Evolutionary conservation across 1,140 invertebrate genomes (phyloP), one percentile per base, ranked within the genome.

Genomic region (Elymnias hypermnestra): DNA sequence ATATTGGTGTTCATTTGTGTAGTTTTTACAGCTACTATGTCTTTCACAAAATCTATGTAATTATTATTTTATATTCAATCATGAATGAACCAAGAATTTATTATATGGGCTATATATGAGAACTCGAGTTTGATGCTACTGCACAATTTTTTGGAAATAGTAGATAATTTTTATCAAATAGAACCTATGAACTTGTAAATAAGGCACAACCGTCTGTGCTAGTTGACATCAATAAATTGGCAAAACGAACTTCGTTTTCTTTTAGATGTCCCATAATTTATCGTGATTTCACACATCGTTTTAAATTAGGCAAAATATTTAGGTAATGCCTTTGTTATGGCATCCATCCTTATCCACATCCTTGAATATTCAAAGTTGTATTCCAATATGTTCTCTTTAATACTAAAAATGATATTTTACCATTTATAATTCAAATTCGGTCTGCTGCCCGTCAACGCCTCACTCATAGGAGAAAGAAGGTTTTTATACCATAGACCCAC

Each of bases 211-310:
- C 37, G 61, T 53, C 52, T 65, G 71, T 76, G 71, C 72, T 74
- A 63, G 59, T 71, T 65, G 62, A 74, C 66, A 58, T 74, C 69
- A 76, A 74, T 74, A 72, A 75, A 76, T 60, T 64, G 57, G 54
- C 63, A 59, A 57, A 57, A 43, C 44, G 37, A 31, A 26, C 12
- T 22, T 13, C n/a, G n/a, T n/a, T 43, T 18, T 39, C 43, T 54
- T 57, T 57, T 47, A 38, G 26, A 44, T 53, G 15, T 1, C 3
- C 5, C 31, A 28, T 3, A 41, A 6, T 28, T 29, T 0, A 2
- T 7, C n/a, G n/a, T n/a, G n/a, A n/a, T n/a, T n/a, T n/a, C n/a
- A n/a, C n/a, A n/a, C n/a, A n/a, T n/a, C n/a, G n/a, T n/a, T n/a
- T n/a, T n/a, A n/a, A n/a, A n/a, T n/a, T n/a, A n/a, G n/a, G n/a